Percentiles rank a stretch among this genome's conserved stretches.
These are phyloP conservation scores for Sparus aurata DNA, from an alignment of 2,797 vertebrate genomes.

Conservation along the genomic window DNA sequence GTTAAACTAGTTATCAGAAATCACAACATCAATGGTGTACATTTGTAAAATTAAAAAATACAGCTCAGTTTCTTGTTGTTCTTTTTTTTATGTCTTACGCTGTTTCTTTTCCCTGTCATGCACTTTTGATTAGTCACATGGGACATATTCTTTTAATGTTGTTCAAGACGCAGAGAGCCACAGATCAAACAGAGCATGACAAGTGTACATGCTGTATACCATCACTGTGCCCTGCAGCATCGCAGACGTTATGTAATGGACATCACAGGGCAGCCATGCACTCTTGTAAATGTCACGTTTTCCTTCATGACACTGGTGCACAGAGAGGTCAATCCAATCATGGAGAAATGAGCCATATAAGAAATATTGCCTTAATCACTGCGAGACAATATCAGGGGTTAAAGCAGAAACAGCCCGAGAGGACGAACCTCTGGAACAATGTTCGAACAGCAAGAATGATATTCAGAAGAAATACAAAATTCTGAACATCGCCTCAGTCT, in stretches of 20 bases:
- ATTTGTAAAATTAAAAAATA: neutral
- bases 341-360: conserved; percentile 9
- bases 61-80: neutral
- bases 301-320: conserved; percentile 39
- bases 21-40: neutral
- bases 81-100: neutral
- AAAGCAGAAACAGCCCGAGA: neutral
- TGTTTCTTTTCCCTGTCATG: neutral
- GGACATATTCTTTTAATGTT: conserved; percentile 6
- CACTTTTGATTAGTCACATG: neutral
- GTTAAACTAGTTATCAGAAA: neutral
- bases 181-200: conserved; percentile 49
- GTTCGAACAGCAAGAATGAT: too few species aligned
- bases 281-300: conserved; percentile 58
- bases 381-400: neutral
- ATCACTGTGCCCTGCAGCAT: conserved; percentile 58
- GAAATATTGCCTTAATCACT: conserved; percentile 1
- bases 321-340: conserved; percentile 32
- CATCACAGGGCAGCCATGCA: conserved; percentile 34
- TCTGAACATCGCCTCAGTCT: neutral
- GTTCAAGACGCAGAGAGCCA: conserved; percentile 24
- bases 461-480: neutral
- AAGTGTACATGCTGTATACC: conserved; percentile 34
- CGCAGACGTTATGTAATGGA: conserved; percentile 60
- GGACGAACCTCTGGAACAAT: neutral